Evolutionary conservation across 2,113 vertebrate species (phyloP).

Genomic region (Cryptomyrus ogoouensis): DNA sequence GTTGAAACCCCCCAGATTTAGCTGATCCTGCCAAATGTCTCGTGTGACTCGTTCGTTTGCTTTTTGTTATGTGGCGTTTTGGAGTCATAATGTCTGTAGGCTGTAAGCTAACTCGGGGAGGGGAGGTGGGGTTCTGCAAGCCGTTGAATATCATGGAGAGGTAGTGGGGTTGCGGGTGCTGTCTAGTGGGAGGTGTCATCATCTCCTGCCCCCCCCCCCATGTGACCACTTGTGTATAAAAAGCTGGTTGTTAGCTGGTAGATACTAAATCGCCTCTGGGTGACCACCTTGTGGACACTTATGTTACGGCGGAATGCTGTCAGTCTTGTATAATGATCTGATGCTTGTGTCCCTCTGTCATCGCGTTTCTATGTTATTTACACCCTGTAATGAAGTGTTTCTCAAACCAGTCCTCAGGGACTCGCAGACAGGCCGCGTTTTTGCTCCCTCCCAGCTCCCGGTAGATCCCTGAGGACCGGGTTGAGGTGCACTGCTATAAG

Average conservation of each 20-base stretch:
- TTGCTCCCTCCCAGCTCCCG: neutral
- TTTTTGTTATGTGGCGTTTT: neutral
- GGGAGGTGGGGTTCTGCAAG: neutral
- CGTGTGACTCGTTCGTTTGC: neutral
- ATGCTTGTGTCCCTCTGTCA: neutral
- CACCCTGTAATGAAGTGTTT: neutral
- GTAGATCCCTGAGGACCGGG: neutral
- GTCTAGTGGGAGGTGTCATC: neutral
- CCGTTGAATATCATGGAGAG: neutral
- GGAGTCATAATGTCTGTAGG: neutral
- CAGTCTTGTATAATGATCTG: neutral
- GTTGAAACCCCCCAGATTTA: neutral
- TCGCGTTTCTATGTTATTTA: neutral
- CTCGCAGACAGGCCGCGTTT: neutral
- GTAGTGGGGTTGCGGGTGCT: neutral
- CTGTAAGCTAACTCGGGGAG: neutral
- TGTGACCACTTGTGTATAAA: neutral
- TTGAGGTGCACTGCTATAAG: neutral
- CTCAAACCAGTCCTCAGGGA: neutral
- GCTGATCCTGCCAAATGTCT: neutral
- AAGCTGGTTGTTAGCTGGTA: neutral
- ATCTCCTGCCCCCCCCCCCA: neutral
- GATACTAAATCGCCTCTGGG: neutral
- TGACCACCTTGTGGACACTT: neutral
- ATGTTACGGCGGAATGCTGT: neutral